Conservation (phyloP, 2,113 vertebrate genomes). For the Typhlomys cinereus region DNA sequence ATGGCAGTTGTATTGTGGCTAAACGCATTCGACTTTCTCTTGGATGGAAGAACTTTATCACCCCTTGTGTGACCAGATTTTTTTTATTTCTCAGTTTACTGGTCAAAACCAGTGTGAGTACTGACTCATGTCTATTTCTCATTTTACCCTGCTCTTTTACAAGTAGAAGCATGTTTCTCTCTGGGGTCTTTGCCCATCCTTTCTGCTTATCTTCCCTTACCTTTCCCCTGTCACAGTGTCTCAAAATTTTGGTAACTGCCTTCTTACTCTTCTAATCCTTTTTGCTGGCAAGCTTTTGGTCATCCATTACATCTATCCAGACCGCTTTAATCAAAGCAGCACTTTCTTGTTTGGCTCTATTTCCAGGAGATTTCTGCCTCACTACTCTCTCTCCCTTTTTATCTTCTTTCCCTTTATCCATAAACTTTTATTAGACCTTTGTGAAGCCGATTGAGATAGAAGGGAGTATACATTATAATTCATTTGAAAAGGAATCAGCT, state of each 20-base stretch:
- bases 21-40: background rate
- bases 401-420: conserved; percentile 55
- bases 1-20: background rate
- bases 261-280: conserved; percentile 51
- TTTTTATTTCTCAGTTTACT: conserved; percentile 20
- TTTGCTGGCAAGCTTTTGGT: conserved; percentile 55
- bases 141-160: background rate
- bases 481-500: conserved; percentile 65
- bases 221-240: background rate
- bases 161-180: background rate
- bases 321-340: conserved; percentile 63
- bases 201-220: background rate
- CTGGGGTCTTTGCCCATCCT: background rate
- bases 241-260: conserved; percentile 46
- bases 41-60: background rate
- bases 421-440: conserved; percentile 73
- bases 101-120: background rate
- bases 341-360: conserved; percentile 60
- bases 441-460: conserved; percentile 63
- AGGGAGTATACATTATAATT: conserved; percentile 61
- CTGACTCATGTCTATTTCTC: background rate
- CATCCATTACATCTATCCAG: conserved; percentile 64
- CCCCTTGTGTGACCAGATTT: background rate
- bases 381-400: background rate
- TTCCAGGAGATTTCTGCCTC: conserved; percentile 64